Evolutionary conservation across 2,888 invertebrate species (phyloP).

Genomic region (Gryllus longicercus): DNA sequence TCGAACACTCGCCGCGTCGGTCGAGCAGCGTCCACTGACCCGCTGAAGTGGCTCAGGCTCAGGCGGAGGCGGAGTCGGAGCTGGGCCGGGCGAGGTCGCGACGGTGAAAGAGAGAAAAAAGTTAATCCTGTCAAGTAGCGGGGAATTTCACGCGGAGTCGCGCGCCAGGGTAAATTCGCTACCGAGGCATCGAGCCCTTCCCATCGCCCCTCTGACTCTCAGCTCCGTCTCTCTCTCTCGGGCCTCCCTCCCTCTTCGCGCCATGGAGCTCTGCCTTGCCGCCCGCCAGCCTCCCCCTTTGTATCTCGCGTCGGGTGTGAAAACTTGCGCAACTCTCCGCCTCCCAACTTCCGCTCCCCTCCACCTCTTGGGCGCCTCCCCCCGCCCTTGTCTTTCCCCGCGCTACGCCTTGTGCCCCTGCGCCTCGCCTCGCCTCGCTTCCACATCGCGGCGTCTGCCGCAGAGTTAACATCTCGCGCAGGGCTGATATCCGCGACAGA

Average conservation of each 20-base stretch:
- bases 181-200: not conserved
- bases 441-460: not conserved
- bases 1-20: conserved; percentile 20
- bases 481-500: not conserved
- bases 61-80: not conserved
- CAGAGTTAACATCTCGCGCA: conserved; percentile 10
- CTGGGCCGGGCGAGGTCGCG: not conserved
- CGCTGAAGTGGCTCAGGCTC: not conserved
- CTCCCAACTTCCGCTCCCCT: conserved; percentile 26
- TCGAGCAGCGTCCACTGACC: not conserved
- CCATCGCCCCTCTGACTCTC: not conserved
- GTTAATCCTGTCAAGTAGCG: conserved; percentile 10
- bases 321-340: not conserved
- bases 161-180: not conserved
- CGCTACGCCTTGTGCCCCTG: not conserved
- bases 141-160: conserved; percentile 9
- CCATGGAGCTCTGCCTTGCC: not conserved
- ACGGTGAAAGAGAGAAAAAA: not conserved
- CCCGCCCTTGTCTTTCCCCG: not conserved
- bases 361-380: conserved; percentile 20
- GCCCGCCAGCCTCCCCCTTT: not conserved
- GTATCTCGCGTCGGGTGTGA: not conserved
- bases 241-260: not conserved
- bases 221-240: not conserved
- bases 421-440: not conserved